These are phyloP conservation scores for Drosophila carrolli DNA, from an alignment of 1,140 invertebrate genomes.

Conservation along the genomic window DNA sequence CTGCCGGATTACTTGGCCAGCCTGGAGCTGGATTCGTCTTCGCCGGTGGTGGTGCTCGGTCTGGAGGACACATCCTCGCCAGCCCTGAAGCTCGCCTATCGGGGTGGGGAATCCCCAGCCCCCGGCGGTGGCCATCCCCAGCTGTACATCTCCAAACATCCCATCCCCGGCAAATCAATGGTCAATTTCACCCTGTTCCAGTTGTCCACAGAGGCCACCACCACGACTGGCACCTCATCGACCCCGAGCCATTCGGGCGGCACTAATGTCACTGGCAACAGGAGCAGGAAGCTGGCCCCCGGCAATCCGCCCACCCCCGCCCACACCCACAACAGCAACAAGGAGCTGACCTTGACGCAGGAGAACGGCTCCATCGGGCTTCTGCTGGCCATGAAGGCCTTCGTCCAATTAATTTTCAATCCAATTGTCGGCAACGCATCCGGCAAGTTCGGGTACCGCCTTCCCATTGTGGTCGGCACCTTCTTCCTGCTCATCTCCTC, in stretches of 20 bases:
- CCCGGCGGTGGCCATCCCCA: conserved; percentile 25
- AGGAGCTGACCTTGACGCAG: conserved; percentile 53
- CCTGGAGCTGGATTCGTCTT: conserved; percentile 79
- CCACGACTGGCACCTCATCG: conserved; percentile 18
- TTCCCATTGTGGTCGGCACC: conserved; percentile 93
- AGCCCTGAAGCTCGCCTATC: conserved; percentile 38
- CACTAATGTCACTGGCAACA: conserved; percentile 54
- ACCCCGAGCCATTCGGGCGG: conserved; percentile 47
- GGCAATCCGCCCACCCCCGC: conserved; percentile 21
- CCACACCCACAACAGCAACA: conserved; percentile 35
- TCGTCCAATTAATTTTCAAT: conserved; percentile 94
- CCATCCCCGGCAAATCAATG: conserved; percentile 85
- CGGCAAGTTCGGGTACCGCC: conserved; percentile 89
- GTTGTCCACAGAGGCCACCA: conserved; percentile 37
- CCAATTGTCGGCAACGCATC: conserved; percentile 91
- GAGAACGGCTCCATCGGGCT: conserved; percentile 93
- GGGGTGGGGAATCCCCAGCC: conserved; percentile 17
- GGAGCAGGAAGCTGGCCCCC: conserved; percentile 23
- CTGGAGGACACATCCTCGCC: conserved; percentile 18
- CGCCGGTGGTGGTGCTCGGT: conserved; percentile 19
- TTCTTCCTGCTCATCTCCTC: conserved; percentile 92
- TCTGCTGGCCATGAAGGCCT: conserved; percentile 93
- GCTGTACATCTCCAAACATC: conserved; percentile 80
- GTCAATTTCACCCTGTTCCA: conserved; percentile 76
- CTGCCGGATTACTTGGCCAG: conserved; percentile 92